phyloP scores from a whole-genome alignment of 2,888 invertebrate species.

The Hypena proboscidalis region DNA sequence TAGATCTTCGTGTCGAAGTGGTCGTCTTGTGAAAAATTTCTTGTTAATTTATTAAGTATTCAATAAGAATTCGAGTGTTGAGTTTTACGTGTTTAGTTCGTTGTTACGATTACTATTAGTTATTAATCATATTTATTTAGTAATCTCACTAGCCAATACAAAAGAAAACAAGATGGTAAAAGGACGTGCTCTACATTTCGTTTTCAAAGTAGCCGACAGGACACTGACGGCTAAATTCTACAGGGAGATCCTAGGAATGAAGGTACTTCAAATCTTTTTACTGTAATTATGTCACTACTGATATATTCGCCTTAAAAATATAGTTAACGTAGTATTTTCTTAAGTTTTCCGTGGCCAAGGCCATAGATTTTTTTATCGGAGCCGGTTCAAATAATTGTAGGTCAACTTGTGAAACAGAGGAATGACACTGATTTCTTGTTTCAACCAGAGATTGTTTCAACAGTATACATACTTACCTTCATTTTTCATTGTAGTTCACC shows the following conservation, averaged over 20 bases:
- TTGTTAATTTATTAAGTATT: no score
- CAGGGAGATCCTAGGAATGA: constrained; percentile 96
- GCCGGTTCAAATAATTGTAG: neutral
- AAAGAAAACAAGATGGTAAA: constrained; percentile 73
- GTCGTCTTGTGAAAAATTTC: no score
- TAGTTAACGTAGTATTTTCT: neutral
- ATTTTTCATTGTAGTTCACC: no score
- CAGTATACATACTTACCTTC: no score
- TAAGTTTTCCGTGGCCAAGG: neutral
- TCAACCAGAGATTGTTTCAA: no score
- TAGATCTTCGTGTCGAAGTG: no score
- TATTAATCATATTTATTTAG: constrained; percentile 6
- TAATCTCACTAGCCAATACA: constrained; percentile 33
- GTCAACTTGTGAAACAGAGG: neutral
- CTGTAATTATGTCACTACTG: neutral
- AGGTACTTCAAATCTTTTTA: constrained; percentile 85
- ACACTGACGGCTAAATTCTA: constrained; percentile 94
- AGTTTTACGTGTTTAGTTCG: no score
- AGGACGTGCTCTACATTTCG: constrained; percentile 96
- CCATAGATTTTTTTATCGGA: neutral
- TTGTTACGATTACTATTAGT: no score
- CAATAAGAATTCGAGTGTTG: no score
- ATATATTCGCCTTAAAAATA: neutral
- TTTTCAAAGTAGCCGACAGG: constrained; percentile 97
- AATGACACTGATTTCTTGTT: neutral